These are phyloP conservation scores for Smittia sp. DNA, from an alignment of 2,888 invertebrate species.

Conservation along the genomic window DNA sequence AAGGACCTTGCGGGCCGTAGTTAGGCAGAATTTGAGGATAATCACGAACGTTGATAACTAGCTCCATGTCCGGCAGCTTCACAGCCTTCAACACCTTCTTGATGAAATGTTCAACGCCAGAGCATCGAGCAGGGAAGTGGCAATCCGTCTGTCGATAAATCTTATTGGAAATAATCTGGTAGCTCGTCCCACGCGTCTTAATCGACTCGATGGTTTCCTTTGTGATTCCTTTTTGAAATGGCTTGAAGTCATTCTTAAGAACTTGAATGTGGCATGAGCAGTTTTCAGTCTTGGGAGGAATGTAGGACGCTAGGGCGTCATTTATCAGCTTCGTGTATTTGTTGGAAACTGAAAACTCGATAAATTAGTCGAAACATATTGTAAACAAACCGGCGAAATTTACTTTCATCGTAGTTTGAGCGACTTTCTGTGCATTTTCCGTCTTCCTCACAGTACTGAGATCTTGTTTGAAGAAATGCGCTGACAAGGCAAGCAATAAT, in stretches of 20 bases:
- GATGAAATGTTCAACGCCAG: constrained; percentile 87
- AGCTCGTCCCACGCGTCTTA: constrained; percentile 65
- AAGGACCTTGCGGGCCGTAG: constrained; percentile 63
- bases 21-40: constrained; percentile 73
- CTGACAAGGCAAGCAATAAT: neutral
- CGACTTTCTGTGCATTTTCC: neutral
- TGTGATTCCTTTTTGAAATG: constrained; percentile 71
- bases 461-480: neutral
- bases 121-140: constrained; percentile 89
- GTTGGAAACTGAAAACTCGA: neutral
- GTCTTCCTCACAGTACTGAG: neutral
- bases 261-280: constrained; percentile 65
- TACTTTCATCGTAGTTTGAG: neutral
- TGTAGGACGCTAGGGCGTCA: constrained; percentile 56
- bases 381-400: neutral
- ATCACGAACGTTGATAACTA: constrained; percentile 86
- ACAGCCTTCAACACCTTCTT: constrained; percentile 58
- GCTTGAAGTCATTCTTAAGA: constrained; percentile 66
- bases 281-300: constrained; percentile 58
- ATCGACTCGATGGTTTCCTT: constrained; percentile 63
- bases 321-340: constrained; percentile 52
- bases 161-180: constrained; percentile 77
- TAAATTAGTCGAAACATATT: neutral
- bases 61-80: constrained; percentile 76
- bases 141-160: constrained; percentile 81